phyloP scores from a whole-genome alignment of 30 jellyfish, hydroid and myxozoan genomes.

The Clytia hemisphaerica region DNA sequence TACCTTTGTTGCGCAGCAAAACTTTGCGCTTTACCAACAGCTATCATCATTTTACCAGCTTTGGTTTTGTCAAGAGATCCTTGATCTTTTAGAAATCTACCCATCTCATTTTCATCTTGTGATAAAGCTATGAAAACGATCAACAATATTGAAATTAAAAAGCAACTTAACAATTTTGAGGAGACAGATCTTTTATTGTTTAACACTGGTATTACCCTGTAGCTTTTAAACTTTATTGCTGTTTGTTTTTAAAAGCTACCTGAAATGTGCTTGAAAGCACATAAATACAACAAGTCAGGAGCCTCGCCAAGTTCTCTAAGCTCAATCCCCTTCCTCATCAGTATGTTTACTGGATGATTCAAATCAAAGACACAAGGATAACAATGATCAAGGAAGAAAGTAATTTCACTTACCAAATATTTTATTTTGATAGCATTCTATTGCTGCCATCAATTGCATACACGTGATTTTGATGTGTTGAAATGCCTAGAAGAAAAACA shows the following conservation, averaged over 20 bases:
- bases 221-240: too few species aligned
- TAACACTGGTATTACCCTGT: too few species aligned
- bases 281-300: too few species aligned
- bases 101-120: slow-evolving; percentile 99
- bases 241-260: too few species aligned
- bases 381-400: too few species aligned
- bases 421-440: slow-evolving; percentile 73
- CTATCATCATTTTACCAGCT: slow-evolving; percentile 98
- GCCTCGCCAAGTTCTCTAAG: too few species aligned
- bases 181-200: too few species aligned
- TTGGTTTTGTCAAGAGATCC: slow-evolving; percentile 93
- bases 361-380: too few species aligned
- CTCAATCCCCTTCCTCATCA: too few species aligned
- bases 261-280: too few species aligned
- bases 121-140: slow-evolving; percentile 59
- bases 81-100: slow-evolving; percentile 89
- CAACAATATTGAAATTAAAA: neutral
- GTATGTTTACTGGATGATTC: too few species aligned
- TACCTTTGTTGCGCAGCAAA: slow-evolving; percentile 98
- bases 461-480: slow-evolving; percentile 77
- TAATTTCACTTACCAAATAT: slow-evolving; percentile 72
- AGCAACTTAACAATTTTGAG: neutral
- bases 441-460: slow-evolving; percentile 81
- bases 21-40: slow-evolving; percentile 98
- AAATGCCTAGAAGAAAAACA: slow-evolving; percentile 59